Evolutionary conservation across 2,113 vertebrate species (phyloP).

Genomic region (Apus apus): DNA sequence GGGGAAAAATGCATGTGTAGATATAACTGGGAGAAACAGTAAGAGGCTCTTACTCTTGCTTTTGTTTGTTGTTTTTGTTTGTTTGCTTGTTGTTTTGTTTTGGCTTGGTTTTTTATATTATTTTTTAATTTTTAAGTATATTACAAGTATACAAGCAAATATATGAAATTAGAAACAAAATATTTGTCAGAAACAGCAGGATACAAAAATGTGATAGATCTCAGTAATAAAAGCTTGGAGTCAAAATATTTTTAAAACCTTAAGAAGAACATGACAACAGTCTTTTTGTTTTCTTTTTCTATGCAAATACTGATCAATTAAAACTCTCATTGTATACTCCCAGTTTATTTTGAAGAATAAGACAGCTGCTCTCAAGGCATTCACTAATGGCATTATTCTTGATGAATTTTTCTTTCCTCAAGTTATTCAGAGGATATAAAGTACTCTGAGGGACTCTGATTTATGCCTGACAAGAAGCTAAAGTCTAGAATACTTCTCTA

Average conservation of each 20-base stretch:
- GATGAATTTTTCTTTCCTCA: constrained; percentile 81
- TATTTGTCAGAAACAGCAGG: not conserved
- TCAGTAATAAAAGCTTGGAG: constrained; percentile 46
- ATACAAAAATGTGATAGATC: constrained; percentile 49
- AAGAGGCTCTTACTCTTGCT: too few species aligned
- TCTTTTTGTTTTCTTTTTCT: constrained; percentile 54
- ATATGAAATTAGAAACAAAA: not conserved
- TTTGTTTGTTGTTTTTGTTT: too few species aligned
- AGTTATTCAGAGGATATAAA: constrained; percentile 77
- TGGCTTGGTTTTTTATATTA: not conserved
- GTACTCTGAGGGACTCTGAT: constrained; percentile 75
- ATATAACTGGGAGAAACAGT: not conserved
- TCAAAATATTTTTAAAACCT: constrained; percentile 49
- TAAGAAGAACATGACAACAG: constrained; percentile 76
- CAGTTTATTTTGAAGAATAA: constrained; percentile 75
- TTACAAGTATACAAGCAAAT: not conserved
- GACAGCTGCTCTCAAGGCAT: constrained; percentile 80
- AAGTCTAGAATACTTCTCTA: constrained; percentile 65
- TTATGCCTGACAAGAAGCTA: constrained; percentile 80
- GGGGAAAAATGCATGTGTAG: rapidly evolving
- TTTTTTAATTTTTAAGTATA: not conserved
- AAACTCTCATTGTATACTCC: constrained; percentile 70
- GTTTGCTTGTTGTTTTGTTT: too few species aligned
- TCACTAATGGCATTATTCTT: constrained; percentile 79
- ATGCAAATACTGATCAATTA: constrained; percentile 59